A percentile compares a stretch with the other conserved stretches of the same genome.
Evolutionary conservation across 35 echinoderm and acorn worm species (phyloP).

Genomic region (Ophiothrix spiculata): DNA sequence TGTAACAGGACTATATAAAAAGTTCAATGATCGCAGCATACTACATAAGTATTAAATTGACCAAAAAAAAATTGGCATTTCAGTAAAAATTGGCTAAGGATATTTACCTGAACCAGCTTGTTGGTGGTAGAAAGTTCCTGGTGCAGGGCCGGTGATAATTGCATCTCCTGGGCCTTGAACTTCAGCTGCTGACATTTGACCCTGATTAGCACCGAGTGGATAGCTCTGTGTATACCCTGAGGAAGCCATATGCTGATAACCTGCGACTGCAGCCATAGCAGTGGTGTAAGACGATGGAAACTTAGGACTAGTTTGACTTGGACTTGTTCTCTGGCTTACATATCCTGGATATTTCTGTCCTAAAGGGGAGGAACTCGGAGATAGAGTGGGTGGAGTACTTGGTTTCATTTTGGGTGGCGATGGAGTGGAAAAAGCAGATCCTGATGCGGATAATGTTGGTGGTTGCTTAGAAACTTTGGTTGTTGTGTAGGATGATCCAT

Average conservation of each 20-base stretch:
- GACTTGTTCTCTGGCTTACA: slow-evolving; percentile 14
- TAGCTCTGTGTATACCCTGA: slow-evolving; percentile 22
- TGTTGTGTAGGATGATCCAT: not conserved
- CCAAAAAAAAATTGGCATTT: too few species aligned
- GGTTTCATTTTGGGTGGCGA: slow-evolving; percentile 12
- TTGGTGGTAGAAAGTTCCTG: slow-evolving; percentile 43
- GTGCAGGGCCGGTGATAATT: slow-evolving; percentile 53
- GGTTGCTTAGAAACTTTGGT: not conserved
- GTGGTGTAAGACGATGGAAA: slow-evolving; percentile 2
- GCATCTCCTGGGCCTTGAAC: slow-evolving; percentile 45
- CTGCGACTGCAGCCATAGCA: not conserved
- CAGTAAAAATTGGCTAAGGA: not conserved
- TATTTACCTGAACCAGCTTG: slow-evolving; percentile 30
- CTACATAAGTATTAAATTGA: too few species aligned
- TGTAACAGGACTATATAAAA: too few species aligned
- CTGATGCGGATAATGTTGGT: not conserved
- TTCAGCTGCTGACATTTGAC: slow-evolving; percentile 11
- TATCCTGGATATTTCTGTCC: slow-evolving; percentile 18
- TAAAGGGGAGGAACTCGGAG: slow-evolving; percentile 3
- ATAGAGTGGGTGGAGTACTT: slow-evolving; percentile 22
- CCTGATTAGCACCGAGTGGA: slow-evolving; percentile 18
- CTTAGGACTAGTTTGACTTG: slow-evolving; percentile 19
- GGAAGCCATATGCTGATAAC: slow-evolving; percentile 37
- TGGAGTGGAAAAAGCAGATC: slow-evolving; percentile 17
- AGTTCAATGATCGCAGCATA: too few species aligned